phyloP scores from a whole-genome alignment of 1,140 invertebrate genomes.

The Papilio helenus region DNA sequence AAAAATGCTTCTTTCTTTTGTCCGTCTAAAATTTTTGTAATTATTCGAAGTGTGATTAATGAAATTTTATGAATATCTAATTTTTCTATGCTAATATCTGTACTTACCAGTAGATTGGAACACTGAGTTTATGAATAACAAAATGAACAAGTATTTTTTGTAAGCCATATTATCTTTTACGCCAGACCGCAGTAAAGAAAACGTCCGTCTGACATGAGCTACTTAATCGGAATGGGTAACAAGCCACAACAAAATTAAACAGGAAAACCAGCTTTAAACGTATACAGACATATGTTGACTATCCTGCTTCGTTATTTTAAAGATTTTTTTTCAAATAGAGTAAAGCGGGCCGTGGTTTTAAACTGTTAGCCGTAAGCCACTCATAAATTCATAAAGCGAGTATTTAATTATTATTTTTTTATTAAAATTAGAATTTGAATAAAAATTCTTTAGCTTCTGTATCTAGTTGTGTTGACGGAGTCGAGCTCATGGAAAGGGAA shows the following conservation, averaged over 20 bases:
- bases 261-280: conserved; percentile 38
- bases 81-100: not conserved
- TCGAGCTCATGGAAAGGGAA: too few relatives aligned
- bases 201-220: not conserved
- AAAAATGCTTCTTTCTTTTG: conserved; percentile 55
- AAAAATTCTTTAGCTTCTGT: not conserved
- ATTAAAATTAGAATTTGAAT: not conserved
- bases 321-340: not conserved
- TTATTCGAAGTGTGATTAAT: not conserved
- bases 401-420: too few relatives aligned
- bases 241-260: conserved; percentile 41
- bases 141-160: not conserved
- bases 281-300: not conserved
- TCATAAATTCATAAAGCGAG: too few relatives aligned
- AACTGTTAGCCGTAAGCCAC: too few relatives aligned
- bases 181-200: not conserved
- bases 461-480: too few relatives aligned
- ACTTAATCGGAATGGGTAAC: conserved; percentile 14
- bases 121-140: not conserved
- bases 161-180: not conserved
- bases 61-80: conserved; percentile 19
- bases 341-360: not conserved
- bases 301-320: not conserved
- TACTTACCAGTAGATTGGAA: not conserved
- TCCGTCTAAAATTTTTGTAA: conserved; percentile 38